A percentile compares a stretch with the other conserved stretches of the same genome.
These are phyloP conservation scores for Luperina nickerlii DNA, from an alignment of 2,888 invertebrate species.

Conservation along the genomic window DNA sequence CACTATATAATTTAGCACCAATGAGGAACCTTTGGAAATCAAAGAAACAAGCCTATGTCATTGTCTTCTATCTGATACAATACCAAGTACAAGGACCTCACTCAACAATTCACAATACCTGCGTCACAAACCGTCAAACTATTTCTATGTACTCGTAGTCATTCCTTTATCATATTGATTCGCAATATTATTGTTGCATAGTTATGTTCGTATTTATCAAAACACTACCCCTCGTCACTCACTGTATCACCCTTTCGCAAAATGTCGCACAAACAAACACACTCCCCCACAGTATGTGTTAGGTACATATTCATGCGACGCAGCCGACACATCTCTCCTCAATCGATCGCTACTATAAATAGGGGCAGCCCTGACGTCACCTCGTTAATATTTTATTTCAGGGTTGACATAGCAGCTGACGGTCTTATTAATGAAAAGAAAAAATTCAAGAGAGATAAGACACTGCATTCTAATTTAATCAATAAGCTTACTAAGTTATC, in stretches of 20 bases:
- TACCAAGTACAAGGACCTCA: conserved; percentile 5
- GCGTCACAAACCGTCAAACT: conserved; percentile 13
- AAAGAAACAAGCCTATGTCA: too few species aligned
- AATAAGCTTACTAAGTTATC: background rate
- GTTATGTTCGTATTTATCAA: conserved; percentile 42
- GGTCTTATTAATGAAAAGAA: conserved; percentile 2
- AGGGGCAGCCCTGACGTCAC: conserved; percentile 62
- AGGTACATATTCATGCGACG: conserved; percentile 9
- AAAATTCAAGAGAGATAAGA: conserved; percentile 3
- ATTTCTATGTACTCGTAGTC: background rate
- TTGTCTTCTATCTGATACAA: background rate
- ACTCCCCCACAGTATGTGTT: background rate
- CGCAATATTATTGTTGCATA: conserved; percentile 28
- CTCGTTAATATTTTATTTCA: conserved; percentile 49
- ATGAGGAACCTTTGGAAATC: background rate
- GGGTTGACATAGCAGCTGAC: conserved; percentile 34
- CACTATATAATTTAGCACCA: background rate
- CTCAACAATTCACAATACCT: conserved; percentile 9
- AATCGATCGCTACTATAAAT: conserved; percentile 69
- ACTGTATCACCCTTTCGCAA: conserved; percentile 22
- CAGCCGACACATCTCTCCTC: conserved; percentile 35
- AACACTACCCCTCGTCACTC: conserved; percentile 47
- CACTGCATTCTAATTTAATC: background rate
- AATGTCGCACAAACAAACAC: conserved; percentile 20
- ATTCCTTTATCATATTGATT: conserved; percentile 38